Evolutionary conservation across 2,113 vertebrate species (phyloP), one percentile per base, ranked within the genome.

Genomic region (Dipodomys ordii): DNA sequence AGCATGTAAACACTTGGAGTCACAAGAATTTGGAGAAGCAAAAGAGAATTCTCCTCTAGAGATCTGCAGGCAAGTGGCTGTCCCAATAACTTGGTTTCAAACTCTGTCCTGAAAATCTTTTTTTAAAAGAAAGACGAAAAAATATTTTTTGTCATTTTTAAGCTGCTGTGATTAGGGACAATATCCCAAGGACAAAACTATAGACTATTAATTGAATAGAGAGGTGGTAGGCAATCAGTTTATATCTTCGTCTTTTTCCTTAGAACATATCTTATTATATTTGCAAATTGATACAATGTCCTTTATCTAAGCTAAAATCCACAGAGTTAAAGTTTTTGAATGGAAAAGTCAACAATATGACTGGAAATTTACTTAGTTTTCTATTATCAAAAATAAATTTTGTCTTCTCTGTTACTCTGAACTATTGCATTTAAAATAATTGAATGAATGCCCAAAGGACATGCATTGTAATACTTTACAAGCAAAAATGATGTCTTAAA

Each of bases 401-500:
- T 27, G 3, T 22, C 2, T 92, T 18, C 10, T 32, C 3, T 86
- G 86, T 39, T 80, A 79, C n/a, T 88, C 46, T 64, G 49, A 92
- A 74, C 49, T 65, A 60, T 3, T 30, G 0, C 46, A 13, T 81
- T 95, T 72, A 15, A 77, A 76, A 87, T 57, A 85, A 73, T 57
- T 46, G 9, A 85, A 32, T 4, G 68, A 79, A 83, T 86, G 20
- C 9, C 78, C 60, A 83, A 0, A n/a, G 20, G 6, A 39, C 20
- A 84, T 19, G 0, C 9, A 32, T 81, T 19, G 82, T 85, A 15
- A 57, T 69, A 80, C 88, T 95, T 92, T 85, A 3, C 22, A 65
- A 53, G 28, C 28, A 73, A 76, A 93, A 27, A 67, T 3, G 15
- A 44, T 83, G 91, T 80, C 67, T 91, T 83, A 93, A 83, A 30